Conservation (phyloP, 1,140 invertebrate species). For the Eufriesea mexicana region DNA sequence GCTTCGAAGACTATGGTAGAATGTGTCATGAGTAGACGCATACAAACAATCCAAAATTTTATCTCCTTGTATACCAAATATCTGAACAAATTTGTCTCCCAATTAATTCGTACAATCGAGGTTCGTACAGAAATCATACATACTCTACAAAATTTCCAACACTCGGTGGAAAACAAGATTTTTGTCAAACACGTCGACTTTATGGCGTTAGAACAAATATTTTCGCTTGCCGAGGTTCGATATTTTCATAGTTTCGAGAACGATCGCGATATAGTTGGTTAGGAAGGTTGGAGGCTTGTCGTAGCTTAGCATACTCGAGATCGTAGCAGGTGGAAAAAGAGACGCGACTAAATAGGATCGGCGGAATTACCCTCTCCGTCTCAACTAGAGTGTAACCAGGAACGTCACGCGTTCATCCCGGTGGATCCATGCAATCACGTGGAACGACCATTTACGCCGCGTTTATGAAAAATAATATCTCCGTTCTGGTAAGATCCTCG, state of each 20-base stretch:
- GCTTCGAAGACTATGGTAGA: too few relatives aligned
- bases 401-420: conserved; percentile 44
- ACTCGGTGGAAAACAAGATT: too few relatives aligned
- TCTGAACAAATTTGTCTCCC: too few relatives aligned
- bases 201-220: too few relatives aligned
- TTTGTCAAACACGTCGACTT: too few relatives aligned
- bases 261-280: not conserved
- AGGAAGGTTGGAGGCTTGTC: not conserved
- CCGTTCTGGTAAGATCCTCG: conserved; percentile 12
- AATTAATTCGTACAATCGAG: too few relatives aligned
- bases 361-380: conserved; percentile 29
- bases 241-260: not conserved
- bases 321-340: not conserved
- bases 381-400: conserved; percentile 36
- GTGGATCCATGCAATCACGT: conserved; percentile 69
- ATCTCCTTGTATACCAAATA: too few relatives aligned
- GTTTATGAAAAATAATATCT: conserved; percentile 74
- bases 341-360: not conserved
- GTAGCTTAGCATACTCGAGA: not conserved
- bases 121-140: too few relatives aligned
- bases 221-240: too few relatives aligned
- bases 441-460: conserved; percentile 63
- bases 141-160: too few relatives aligned
- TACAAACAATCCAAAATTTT: too few relatives aligned
- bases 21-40: too few relatives aligned